phyloP scores from a whole-genome alignment of 2,113 vertebrate species.

The Corythaeola cristata region DNA sequence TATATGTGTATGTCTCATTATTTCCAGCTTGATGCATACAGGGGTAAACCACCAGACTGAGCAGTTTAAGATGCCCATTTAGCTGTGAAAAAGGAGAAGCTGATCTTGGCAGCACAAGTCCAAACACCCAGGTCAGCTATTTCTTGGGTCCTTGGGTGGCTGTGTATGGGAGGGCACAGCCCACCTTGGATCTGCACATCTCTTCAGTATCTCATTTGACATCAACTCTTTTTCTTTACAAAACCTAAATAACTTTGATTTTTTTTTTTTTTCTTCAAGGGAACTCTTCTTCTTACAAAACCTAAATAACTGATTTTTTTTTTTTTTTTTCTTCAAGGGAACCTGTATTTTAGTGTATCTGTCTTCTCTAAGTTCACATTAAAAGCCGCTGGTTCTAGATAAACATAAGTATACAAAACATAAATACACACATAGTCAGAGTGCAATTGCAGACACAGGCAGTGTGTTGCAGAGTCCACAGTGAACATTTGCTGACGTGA shows the following conservation, averaged over 20 bases:
- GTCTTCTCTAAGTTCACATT: background rate
- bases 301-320: background rate
- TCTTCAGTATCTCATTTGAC: background rate
- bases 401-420: background rate
- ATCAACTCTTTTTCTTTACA: background rate
- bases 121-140: too few species aligned
- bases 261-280: background rate
- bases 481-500: background rate
- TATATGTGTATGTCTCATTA: background rate
- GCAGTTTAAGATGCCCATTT: background rate
- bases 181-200: background rate
- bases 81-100: background rate
- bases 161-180: background rate
- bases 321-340: background rate
- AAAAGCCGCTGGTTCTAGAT: background rate
- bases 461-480: background rate
- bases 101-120: background rate
- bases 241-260: background rate
- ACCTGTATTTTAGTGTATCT: background rate
- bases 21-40: background rate
- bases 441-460: background rate
- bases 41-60: background rate
- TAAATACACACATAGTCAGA: background rate
- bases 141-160: background rate
- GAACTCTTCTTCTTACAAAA: fast-evolving